These are phyloP conservation scores for Pristionchus exspectatus DNA, from an alignment of 2,888 invertebrate genomes.

Conservation along the genomic window DNA sequence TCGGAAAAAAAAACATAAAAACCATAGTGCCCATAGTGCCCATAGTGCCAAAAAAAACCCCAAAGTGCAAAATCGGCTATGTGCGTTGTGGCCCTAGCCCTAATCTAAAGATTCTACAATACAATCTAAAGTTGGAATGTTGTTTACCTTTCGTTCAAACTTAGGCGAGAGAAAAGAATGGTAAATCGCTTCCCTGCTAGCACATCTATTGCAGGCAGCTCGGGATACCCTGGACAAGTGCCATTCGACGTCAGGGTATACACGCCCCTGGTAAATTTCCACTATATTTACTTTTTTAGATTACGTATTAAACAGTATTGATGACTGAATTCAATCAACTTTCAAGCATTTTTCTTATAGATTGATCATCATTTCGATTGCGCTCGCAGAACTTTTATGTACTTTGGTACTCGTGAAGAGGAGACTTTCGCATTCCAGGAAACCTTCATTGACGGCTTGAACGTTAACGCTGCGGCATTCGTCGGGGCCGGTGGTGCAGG, in stretches of 20 bases:
- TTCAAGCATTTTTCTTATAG: no score
- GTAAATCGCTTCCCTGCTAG: neutral
- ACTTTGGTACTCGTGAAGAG: neutral
- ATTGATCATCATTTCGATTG: no score
- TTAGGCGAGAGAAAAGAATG: neutral
- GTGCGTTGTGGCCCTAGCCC: no score
- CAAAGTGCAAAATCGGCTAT: no score
- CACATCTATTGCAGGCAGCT: neutral
- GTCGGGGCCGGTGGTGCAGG: conserved; percentile 66
- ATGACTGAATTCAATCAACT: neutral
- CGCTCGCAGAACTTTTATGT: no score
- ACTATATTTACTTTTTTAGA: neutral
- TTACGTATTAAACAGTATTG: neutral
- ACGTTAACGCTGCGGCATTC: neutral
- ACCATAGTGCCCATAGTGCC: no score
- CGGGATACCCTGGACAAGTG: neutral
- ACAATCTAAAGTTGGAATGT: neutral
- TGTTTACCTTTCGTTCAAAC: neutral
- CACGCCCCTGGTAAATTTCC: neutral
- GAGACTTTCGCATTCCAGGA: neutral
- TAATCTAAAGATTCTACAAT: neutral
- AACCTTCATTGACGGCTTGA: neutral
- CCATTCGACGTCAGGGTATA: neutral
- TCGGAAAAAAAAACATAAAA: no score
- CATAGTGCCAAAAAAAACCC: no score